phyloP scores from a whole-genome alignment of 2,797 vertebrate species.

The Nasua narica region DNA sequence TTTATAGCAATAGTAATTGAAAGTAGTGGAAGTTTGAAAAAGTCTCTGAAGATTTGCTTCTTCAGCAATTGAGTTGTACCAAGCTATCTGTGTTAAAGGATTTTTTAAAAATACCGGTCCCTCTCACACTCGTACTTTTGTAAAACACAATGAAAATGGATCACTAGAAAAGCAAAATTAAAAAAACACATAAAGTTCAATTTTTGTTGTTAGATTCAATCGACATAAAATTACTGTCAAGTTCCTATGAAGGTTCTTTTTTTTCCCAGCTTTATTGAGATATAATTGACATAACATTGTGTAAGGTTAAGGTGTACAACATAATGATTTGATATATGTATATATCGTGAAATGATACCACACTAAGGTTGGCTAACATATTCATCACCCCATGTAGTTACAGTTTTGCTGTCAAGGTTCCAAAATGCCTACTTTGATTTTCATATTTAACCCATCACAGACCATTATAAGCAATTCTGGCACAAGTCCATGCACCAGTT shows the following conservation, averaged over 20 bases:
- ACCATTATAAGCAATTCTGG: background rate
- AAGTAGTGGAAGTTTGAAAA: constrained; percentile 52
- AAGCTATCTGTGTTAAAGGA: background rate
- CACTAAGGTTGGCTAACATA: background rate
- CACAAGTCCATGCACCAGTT: background rate
- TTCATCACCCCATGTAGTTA: background rate
- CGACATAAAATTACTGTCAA: background rate
- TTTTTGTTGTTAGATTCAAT: background rate
- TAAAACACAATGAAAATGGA: constrained; percentile 42
- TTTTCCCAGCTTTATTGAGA: background rate
- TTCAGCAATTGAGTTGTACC: background rate
- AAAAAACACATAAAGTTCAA: background rate
- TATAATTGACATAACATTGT: background rate
- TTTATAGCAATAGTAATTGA: constrained; percentile 42
- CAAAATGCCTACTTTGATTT: constrained; percentile 44
- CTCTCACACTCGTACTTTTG: background rate
- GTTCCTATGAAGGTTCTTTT: background rate
- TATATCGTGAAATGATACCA: background rate
- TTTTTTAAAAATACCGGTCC: background rate
- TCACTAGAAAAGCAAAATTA: background rate
- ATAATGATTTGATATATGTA: background rate
- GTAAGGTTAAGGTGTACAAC: background rate
- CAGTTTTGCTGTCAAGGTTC: background rate
- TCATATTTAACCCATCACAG: background rate
- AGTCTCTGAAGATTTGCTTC: background rate